A percentile compares a stretch with the other conserved stretches of the same genome.
Evolutionary conservation across 2,888 invertebrate species (phyloP).

Genomic region (Phrixothrix hirtus): DNA sequence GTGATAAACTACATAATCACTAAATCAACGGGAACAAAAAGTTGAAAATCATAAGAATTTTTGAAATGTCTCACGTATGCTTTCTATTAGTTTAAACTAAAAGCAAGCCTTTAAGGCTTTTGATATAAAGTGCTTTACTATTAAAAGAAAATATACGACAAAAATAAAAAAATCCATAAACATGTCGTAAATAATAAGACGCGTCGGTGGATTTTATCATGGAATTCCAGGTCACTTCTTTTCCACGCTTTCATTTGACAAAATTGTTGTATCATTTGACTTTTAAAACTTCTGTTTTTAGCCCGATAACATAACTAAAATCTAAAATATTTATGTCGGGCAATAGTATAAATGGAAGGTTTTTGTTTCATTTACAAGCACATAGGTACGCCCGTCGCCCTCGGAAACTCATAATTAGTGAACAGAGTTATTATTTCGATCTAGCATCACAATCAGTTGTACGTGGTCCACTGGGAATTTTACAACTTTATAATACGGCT

Average conservation of each 20-base stretch:
- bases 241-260: conserved; percentile 22
- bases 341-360: neutral
- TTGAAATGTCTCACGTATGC: no score
- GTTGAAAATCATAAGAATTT: no score
- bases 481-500: conserved; percentile 15
- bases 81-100: no score
- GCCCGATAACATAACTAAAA: conserved; percentile 18
- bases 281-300: conserved; percentile 28
- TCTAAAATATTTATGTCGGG: neutral
- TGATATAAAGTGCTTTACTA: neutral
- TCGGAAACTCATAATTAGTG: conserved; percentile 14
- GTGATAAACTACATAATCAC: no score
- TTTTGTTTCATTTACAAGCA: no score
- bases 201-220: conserved; percentile 28
- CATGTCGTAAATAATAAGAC: conserved; percentile 31
- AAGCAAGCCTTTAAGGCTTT: neutral
- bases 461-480: conserved; percentile 10
- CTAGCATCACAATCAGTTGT: conserved; percentile 22
- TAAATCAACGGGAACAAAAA: no score
- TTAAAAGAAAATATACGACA: conserved; percentile 8
- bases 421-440: conserved; percentile 11
- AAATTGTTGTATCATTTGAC: conserved; percentile 29
- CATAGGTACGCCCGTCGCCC: conserved; percentile 1
- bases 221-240: conserved; percentile 29
- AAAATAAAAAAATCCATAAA: conserved; percentile 28